Percentiles rank a stretch among this genome's conserved stretches.
phyloP scores from a whole-genome alignment of 2,113 vertebrate genomes.

The Thryonomys swinderianus region DNA sequence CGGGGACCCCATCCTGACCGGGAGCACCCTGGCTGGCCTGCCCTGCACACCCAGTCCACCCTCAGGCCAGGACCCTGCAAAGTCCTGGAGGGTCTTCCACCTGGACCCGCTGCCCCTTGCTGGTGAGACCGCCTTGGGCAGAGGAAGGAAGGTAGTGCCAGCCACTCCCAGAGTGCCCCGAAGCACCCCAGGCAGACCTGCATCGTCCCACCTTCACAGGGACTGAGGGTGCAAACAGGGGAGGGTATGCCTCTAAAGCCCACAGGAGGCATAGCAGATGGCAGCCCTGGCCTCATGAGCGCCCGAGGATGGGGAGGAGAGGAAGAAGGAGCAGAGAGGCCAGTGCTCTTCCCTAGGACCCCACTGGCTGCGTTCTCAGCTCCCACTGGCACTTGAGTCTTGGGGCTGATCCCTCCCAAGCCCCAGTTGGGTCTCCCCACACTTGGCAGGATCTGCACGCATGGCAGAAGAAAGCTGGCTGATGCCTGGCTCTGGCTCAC shows the following conservation, averaged over 20 bases:
- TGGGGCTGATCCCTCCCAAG: background rate
- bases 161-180: background rate
- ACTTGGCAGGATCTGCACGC: too few species aligned
- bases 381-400: background rate
- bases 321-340: background rate
- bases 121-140: background rate
- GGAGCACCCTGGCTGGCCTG: rapidly evolving
- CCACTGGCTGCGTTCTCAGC: background rate
- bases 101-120: background rate
- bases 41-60: rapidly evolving
- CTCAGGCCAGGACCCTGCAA: background rate
- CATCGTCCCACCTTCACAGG: too few species aligned
- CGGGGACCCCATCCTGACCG: rapidly evolving
- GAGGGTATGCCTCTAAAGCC: background rate
- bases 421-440: background rate
- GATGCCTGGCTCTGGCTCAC: background rate
- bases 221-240: too few species aligned
- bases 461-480: background rate
- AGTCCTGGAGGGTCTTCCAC: background rate
- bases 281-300: rapidly evolving
- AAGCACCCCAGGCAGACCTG: background rate
- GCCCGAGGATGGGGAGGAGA: background rate
- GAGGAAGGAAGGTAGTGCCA: background rate
- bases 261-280: background rate
- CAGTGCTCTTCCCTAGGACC: rapidly evolving